Evolutionary conservation across 2,113 vertebrate species (phyloP), one percentile per base, ranked within the genome.

Genomic region (Zapornia atra): DNA sequence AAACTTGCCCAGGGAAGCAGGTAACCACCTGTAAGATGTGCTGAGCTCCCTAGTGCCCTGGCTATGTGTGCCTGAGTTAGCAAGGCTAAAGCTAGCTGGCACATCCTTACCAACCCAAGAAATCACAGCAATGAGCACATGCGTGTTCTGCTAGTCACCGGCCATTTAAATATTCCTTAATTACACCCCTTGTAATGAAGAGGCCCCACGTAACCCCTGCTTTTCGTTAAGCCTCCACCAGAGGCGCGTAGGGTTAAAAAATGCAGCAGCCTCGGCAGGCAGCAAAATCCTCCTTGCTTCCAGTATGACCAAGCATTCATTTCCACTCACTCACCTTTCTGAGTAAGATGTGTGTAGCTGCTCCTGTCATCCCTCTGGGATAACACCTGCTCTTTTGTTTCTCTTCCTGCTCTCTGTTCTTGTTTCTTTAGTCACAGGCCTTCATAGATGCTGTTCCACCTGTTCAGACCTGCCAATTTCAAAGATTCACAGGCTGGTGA

Each of bases 261-360:
- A 70, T 11, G 79, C 79, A 85, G 70, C 73, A 85, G 70, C 73
- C 85, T 85, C 80, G 72, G 79, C 63, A 75, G 72, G 79, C 63
- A 75, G 79, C 93, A 33, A 78, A 92, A 64, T 28, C 63, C 84
- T 66, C 77, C 72, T 40, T 21, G 57, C 40, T 73, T 6, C 75
- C 20, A 31, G 68, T 31, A 24, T 92, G 91, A 91, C 33, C 83
- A 31, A 80, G 83, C 84, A 50, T 92, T 96, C 92, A 94, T 96
- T 94, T 87, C 87, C 73, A 68, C 90, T 89, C 95, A 84, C 96
- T 97, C 96, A 97, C 94, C 95, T 68, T 6, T 12, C 87, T 84
- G 81, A 84, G 86, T 60, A 76, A 95, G 93, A 40, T 0, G 82
- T 65, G 60, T 53, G 84, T 28, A 66, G 95, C 84, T 76, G 81